A percentile compares a stretch with the other conserved stretches of the same genome.
These are phyloP conservation scores for Xerus rutilus DNA, from an alignment of 2,797 vertebrate species.

Conservation along the genomic window DNA sequence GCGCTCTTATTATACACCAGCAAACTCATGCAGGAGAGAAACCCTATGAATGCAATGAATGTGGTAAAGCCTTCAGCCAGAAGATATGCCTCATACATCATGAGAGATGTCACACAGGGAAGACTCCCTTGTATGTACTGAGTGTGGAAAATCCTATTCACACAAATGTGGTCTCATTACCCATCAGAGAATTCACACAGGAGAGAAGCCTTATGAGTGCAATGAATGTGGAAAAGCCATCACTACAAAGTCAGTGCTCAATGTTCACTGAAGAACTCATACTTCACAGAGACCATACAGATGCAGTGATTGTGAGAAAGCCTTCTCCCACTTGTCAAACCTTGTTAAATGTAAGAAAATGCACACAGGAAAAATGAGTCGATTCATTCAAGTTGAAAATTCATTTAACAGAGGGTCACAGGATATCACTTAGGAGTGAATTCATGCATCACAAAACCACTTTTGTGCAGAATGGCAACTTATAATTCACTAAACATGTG, in stretches of 20 bases:
- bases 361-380: conserved; percentile 22
- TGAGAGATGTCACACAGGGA: conserved; percentile 78
- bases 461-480: conserved; percentile 32
- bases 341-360: conserved; percentile 68
- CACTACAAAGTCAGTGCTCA: conserved; percentile 71
- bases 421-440: conserved; percentile 20
- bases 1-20: conserved; percentile 87
- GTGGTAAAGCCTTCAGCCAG: conserved; percentile 75
- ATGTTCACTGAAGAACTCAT: conserved; percentile 67
- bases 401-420: conserved; percentile 43
- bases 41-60: conserved; percentile 66
- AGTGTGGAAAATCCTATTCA: conserved; percentile 81
- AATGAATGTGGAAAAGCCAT: conserved; percentile 72
- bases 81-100: conserved; percentile 42
- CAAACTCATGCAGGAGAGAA: conserved; percentile 80
- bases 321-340: conserved; percentile 70
- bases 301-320: conserved; percentile 73
- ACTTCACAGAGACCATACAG: conserved; percentile 67
- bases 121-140: conserved; percentile 76
- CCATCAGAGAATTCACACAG: conserved; percentile 74
- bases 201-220: conserved; percentile 69
- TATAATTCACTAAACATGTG: not conserved
- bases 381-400: conserved; percentile 21
- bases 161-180: conserved; percentile 70
- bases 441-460: not conserved